Percentiles rank a stretch among this genome's conserved stretches.
phyloP scores from a whole-genome alignment of 1,140 invertebrate genomes.

The Caenorhabditis remanei region DNA sequence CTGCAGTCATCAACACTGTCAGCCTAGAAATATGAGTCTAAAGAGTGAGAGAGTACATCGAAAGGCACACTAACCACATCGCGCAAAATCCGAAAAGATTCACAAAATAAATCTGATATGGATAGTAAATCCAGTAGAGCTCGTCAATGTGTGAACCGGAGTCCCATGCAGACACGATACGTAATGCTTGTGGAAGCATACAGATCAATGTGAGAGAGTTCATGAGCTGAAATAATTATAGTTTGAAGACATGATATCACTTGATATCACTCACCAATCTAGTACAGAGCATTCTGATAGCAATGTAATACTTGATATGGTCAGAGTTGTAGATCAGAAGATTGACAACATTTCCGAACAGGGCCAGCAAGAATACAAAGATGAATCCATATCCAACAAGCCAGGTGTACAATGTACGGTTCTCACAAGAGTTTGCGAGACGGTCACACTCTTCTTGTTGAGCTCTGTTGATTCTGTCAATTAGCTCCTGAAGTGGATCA shows the following conservation, averaged over 20 bases:
- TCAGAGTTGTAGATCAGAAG: slow-evolving; percentile 73
- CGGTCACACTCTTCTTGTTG: slow-evolving; percentile 32
- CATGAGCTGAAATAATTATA: slow-evolving; percentile 67
- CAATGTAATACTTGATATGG: slow-evolving; percentile 73
- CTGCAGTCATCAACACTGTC: slow-evolving; percentile 74
- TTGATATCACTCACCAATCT: slow-evolving; percentile 65
- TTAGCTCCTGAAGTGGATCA: background rate
- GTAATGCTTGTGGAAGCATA: slow-evolving; percentile 72
- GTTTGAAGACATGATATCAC: background rate
- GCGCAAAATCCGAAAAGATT: slow-evolving; percentile 73
- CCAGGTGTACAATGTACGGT: slow-evolving; percentile 41
- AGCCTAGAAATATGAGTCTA: slow-evolving; percentile 57
- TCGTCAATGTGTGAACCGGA: slow-evolving; percentile 62
- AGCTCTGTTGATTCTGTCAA: slow-evolving; percentile 14
- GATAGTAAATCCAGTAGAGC: slow-evolving; percentile 72
- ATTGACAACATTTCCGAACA: slow-evolving; percentile 72
- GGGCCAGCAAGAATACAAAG: slow-evolving; percentile 57
- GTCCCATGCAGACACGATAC: slow-evolving; percentile 69
- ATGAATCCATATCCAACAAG: slow-evolving; percentile 65
- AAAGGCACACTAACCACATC: slow-evolving; percentile 68
- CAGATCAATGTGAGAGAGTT: slow-evolving; percentile 73
- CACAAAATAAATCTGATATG: slow-evolving; percentile 71
- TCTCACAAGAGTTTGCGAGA: slow-evolving; percentile 39
- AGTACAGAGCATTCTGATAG: slow-evolving; percentile 75
- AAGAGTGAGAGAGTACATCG: background rate